These are phyloP conservation scores for Helleia helle DNA, from an alignment of 2,888 invertebrate genomes.

Conservation along the genomic window DNA sequence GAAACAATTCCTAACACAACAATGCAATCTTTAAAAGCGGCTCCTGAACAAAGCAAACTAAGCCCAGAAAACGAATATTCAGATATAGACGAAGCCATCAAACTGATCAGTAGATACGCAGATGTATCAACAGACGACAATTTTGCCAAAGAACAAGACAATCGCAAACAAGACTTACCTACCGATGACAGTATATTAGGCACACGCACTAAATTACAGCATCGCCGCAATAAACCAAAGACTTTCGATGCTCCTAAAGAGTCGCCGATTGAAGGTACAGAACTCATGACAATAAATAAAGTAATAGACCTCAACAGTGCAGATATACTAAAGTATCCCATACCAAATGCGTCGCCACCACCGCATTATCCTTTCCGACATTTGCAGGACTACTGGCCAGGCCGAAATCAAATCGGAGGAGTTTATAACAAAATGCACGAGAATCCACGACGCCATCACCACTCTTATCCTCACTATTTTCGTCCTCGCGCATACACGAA, in stretches of 20 bases:
- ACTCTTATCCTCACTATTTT: conserved; percentile 53
- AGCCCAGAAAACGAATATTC: conserved; percentile 64
- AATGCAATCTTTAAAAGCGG: conserved; percentile 35
- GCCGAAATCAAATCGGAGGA: conserved; percentile 48
- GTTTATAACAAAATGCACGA: conserved; percentile 51
- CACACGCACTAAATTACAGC: conserved; percentile 59
- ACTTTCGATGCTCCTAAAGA: conserved; percentile 27
- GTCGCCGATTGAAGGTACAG: conserved; percentile 24
- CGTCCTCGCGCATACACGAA: conserved; percentile 42
- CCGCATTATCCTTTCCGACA: conserved; percentile 59
- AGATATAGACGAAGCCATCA: conserved; percentile 65
- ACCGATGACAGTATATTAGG: conserved; percentile 54
- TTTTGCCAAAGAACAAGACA: conserved; percentile 55
- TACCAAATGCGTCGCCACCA: conserved; percentile 52
- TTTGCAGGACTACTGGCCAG: conserved; percentile 64
- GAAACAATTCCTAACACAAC: conserved; percentile 20
- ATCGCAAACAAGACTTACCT: conserved; percentile 35
- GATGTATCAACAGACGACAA: conserved; percentile 67
- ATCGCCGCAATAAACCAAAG: conserved; percentile 54
- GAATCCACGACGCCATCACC: conserved; percentile 61
- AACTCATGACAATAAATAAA: conserved; percentile 20
- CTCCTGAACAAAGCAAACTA: conserved; percentile 47
- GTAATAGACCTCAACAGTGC: conserved; percentile 34
- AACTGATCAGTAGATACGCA: conserved; percentile 63
- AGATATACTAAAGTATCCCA: conserved; percentile 54